Evolutionary conservation across 2,888 invertebrate species (phyloP), one percentile per base, ranked within the genome.

Genomic region (Syrphus vitripennis): DNA sequence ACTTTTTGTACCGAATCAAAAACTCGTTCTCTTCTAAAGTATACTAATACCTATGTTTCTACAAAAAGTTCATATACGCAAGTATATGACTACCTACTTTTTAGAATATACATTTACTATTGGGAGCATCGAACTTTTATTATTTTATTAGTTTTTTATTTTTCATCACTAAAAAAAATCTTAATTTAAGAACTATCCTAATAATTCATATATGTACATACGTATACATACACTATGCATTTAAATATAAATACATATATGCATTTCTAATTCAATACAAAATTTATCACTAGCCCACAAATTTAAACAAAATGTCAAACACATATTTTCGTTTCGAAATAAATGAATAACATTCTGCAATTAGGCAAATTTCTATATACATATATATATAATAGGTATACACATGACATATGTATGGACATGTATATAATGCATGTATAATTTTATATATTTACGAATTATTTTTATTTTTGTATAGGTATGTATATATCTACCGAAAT

Each of bases 281-380:
- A 67, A 57, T 48, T 70, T 40, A 79, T 57, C 53, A 71, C 57
- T 16, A 61, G n/a, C 31, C 45, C 57, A 65, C 63, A 55, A 42
- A 71, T 77, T 71, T 72, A 50, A 77, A 83, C 65, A 71, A 80
- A 80, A 69, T 72, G 76, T 67, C 72, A 77, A 80, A 86, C 72
- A 74, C 53, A 53, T 19, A 55, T 53, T 37, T 59, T 69, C 63
- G 21, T 50, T 70, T 53, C 6, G 81, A 86, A 21, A 81, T 81
- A 76, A 86, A 86, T 86, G 77, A 77, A 81, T 86, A 86, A 86
- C 77, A 81, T 74, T 81, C 37, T 75, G 80, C 86, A 76, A 86
- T 81, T 81, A 80, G 80, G 59, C 71, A 10, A 80, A 31, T 65
- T 63, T 67, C 40, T 75, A 31, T 48, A 50, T 14, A 6, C 12